Percentiles rank a stretch among this genome's conserved stretches.
Evolutionary conservation across 2,888 invertebrate species (phyloP).

Genomic region (Lasius fuliginosus): DNA sequence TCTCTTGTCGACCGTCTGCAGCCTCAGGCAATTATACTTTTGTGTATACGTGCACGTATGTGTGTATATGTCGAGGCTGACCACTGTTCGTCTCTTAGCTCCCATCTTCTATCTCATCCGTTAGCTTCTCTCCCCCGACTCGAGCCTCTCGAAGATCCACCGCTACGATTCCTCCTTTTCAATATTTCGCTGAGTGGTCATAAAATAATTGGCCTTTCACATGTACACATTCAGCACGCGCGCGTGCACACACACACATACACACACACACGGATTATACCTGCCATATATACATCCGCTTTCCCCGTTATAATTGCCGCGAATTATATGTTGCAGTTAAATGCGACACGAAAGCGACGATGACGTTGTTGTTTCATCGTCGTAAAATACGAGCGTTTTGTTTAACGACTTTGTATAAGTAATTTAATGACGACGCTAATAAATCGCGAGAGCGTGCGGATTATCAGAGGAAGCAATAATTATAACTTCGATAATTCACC

Average conservation of each 20-base stretch:
- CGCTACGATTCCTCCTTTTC: constrained; percentile 18
- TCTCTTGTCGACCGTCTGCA: constrained; percentile 25
- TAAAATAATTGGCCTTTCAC: constrained; percentile 51
- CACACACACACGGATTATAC: neutral
- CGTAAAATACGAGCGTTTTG: constrained; percentile 34
- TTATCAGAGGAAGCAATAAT: constrained; percentile 47
- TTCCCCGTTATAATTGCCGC: constrained; percentile 13
- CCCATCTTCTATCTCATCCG: neutral
- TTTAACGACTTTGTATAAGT: constrained; percentile 43
- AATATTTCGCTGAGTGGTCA: constrained; percentile 47
- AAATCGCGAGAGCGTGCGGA: constrained; percentile 47
- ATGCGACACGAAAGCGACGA: neutral
- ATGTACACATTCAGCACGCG: constrained; percentile 4
- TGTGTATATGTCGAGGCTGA: constrained; percentile 35
- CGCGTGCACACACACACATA: too few species aligned
- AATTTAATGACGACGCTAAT: constrained; percentile 54
- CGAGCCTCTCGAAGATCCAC: constrained; percentile 9
- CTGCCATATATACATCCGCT: constrained; percentile 1
- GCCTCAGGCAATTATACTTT: constrained; percentile 68
- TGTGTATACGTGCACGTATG: constrained; percentile 26
- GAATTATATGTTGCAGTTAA: constrained; percentile 28
- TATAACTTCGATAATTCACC: constrained; percentile 51
- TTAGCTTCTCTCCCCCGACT: neutral
- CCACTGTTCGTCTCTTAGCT: constrained; percentile 28
- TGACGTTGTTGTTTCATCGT: constrained; percentile 28